Base-by-base conservation (phyloP, 92 coral and sea anemone species). In the Palythoa caribaeorum region DNA sequence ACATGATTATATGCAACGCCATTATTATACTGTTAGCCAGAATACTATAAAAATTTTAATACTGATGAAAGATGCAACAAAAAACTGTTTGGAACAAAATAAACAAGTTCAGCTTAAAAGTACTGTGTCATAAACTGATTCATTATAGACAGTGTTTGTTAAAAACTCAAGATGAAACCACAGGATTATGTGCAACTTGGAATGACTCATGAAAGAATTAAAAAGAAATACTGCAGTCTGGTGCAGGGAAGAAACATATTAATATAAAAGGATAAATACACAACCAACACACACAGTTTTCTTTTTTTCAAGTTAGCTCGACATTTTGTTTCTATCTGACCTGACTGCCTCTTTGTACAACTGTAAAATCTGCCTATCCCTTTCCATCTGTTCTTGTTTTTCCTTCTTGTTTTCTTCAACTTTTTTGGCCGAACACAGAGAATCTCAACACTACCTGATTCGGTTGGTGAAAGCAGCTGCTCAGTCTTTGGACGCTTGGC, bases 341-440 rank as follows among this genome's bases (percentile, higher is more conserved):
- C 86, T 65, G 75, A 47, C 38, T 37, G 50, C 55, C 51, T 55
- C 71, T 37, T 40, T 48, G 59, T 81, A 65, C 86, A 77, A 76
- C 87, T 87, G 83, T 87, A 55, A 13, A 77, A 72, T 50, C 76
- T 87, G 53, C 37, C 80, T 65, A 75, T 55, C n/a, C 59, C 76
- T 63, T 38, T 65, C 76, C 84, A 72, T 63, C 38, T 87, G 28
- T 76, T 77, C 83, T 57, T 77, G 11, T 15, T 21, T 40, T 78
- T 77, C 89, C 48, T 87, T 38, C 59, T 74, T 38, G 21, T 87
- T 66, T 62, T 66, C 72, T 48, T 87, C 87, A 72, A 9, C 38
- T 9, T 62, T 86, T 72, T 72, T 38, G 59, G 73, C 62, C 36
- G 35, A 75, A 3, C 36, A 11, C 71, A 9, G 72, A 39, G 11